Percentiles rank a stretch among this genome's conserved stretches.
Evolutionary conservation across 2,888 invertebrate genomes (phyloP).

Genomic region (Metalampra italica): DNA sequence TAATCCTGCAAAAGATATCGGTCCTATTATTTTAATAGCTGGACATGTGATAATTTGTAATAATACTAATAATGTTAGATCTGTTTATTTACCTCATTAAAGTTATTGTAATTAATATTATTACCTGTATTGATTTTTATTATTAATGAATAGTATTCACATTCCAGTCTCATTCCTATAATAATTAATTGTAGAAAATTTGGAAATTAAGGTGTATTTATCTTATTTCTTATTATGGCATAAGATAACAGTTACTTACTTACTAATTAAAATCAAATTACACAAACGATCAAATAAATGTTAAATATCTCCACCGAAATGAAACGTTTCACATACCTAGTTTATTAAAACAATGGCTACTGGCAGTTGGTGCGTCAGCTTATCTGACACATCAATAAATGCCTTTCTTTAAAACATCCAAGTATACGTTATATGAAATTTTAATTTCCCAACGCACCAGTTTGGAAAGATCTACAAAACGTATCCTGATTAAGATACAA

Average conservation of each 20-base stretch:
- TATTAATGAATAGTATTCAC: too few species aligned
- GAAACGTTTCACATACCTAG: slow-evolving; percentile 60
- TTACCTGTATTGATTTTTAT: too few species aligned
- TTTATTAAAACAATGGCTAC: slow-evolving; percentile 70
- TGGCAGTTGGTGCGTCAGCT: slow-evolving; percentile 59
- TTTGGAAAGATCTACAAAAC: slow-evolving; percentile 20
- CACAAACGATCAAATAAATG: slow-evolving; percentile 42
- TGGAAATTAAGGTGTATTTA: too few species aligned
- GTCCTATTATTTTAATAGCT: too few species aligned
- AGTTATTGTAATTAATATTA: too few species aligned
- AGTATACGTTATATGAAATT: slow-evolving; percentile 61
- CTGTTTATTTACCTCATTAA: too few species aligned
- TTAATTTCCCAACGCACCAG: slow-evolving; percentile 53
- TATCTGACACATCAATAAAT: slow-evolving; percentile 66
- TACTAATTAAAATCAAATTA: slow-evolving; percentile 64
- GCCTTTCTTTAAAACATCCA: slow-evolving; percentile 59
- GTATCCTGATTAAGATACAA: slow-evolving; percentile 10
- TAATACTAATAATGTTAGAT: too few species aligned
- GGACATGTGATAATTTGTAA: too few species aligned
- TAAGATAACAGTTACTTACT: slow-evolving; percentile 14
- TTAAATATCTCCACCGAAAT: slow-evolving; percentile 53
- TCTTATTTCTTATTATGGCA: too few species aligned
- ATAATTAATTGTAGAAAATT: too few species aligned
- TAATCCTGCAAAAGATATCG: too few species aligned
- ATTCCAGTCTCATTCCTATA: too few species aligned